A percentile compares a stretch with the other conserved stretches of the same genome.
Evolutionary conservation across 2,797 vertebrate genomes (phyloP).

Genomic region (Onychomys torridus): DNA sequence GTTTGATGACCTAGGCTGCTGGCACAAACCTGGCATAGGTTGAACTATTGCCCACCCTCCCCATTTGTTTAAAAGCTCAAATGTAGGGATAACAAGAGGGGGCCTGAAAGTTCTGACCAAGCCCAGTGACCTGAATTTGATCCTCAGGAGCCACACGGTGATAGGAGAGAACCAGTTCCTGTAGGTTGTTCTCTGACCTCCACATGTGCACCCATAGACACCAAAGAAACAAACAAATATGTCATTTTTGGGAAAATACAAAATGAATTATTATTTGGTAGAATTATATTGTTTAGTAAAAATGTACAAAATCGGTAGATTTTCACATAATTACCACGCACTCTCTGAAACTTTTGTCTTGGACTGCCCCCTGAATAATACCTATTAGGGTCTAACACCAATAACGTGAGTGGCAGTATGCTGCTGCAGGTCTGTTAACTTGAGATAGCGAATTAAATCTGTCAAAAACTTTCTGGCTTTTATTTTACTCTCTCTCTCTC

Average conservation of each 20-base stretch:
- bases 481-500: too few relatives aligned
- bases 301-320: conserved; percentile 71
- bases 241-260: not conserved
- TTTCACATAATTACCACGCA: conserved; percentile 66
- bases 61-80: conserved; percentile 57
- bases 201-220: too few relatives aligned
- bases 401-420: conserved; percentile 75
- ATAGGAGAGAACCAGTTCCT: not conserved
- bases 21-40: not conserved
- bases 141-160: not conserved
- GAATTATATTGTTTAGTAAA: conserved; percentile 77
- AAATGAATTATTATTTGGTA: conserved; percentile 36
- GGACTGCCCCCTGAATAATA: conserved; percentile 70
- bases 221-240: not conserved
- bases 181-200: not conserved
- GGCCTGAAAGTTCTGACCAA: not conserved
- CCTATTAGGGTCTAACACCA: conserved; percentile 81
- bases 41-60: conserved; percentile 17
- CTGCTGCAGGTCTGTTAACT: conserved; percentile 76
- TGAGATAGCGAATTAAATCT: conserved; percentile 75
- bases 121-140: too few relatives aligned
- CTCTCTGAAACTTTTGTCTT: conserved; percentile 39
- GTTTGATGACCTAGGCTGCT: not conserved
- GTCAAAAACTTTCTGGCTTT: conserved; percentile 40
- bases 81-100: not conserved